Conservation (phyloP, 1,140 invertebrate genomes). For the Conopomorpha cramerella region DNA sequence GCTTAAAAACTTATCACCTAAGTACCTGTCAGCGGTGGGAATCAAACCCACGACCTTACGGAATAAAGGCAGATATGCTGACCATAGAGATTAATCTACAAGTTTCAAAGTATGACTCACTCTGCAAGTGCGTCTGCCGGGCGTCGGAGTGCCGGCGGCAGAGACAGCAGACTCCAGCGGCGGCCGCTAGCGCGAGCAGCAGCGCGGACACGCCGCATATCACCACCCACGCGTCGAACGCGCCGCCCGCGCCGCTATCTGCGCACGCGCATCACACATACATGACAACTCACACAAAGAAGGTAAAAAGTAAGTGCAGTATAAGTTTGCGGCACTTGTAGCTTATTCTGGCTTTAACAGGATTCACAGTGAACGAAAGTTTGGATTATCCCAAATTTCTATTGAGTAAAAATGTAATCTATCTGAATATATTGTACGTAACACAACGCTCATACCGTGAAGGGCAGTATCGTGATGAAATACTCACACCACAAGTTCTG, state of each 20-base stretch:
- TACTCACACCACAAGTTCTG: too few relatives aligned
- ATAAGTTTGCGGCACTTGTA: not conserved
- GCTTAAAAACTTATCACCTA: too few relatives aligned
- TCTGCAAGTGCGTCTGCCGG: conserved; percentile 60
- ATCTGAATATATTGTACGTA: too few relatives aligned
- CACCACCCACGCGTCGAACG: conserved; percentile 77
- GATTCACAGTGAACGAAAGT: not conserved
- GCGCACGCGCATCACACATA: conserved; percentile 15
- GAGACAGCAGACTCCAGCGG: conserved; percentile 73
- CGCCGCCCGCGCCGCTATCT: conserved; percentile 74
- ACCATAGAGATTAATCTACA: too few relatives aligned
- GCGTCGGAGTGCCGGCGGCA: conserved; percentile 66
- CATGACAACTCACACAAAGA: not conserved
- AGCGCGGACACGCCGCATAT: conserved; percentile 69
- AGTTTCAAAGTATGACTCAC: too few relatives aligned
- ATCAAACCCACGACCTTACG: too few relatives aligned
- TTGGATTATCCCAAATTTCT: not conserved
- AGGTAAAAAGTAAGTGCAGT: not conserved
- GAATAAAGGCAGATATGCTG: too few relatives aligned
- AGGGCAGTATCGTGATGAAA: too few relatives aligned
- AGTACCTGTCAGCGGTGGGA: too few relatives aligned
- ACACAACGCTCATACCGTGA: too few relatives aligned
- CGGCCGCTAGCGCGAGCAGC: conserved; percentile 68
- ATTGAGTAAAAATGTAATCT: too few relatives aligned
- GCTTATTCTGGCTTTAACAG: not conserved